A percentile compares a stretch with the other conserved stretches of the same genome.
phyloP scores from a whole-genome alignment of 2,888 invertebrate species.

The Biston stratarius region DNA sequence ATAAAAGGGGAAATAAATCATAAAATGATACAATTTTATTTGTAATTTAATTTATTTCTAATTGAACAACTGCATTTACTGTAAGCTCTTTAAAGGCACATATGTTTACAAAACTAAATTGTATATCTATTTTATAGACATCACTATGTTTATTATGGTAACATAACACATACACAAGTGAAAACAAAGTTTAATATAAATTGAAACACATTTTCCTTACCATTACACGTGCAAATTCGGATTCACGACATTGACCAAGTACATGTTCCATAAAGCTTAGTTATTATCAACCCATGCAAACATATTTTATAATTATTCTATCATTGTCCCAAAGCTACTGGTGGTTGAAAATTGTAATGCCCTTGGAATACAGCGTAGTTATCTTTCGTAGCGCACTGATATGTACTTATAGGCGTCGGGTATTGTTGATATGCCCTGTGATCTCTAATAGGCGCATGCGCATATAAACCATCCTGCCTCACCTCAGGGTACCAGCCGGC shows the following conservation, averaged over 20 bases:
- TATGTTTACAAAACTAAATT: conserved; percentile 38
- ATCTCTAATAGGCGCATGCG: conserved; percentile 66
- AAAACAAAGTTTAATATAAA: conserved; percentile 4
- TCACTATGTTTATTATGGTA: conserved; percentile 66
- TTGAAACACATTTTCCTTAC: conserved; percentile 5
- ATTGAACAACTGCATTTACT: conserved; percentile 18
- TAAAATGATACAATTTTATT: conserved; percentile 13
- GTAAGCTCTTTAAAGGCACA: conserved; percentile 42
- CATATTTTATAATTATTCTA: conserved; percentile 16
- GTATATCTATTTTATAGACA: conserved; percentile 52
- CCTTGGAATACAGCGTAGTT: conserved; percentile 82
- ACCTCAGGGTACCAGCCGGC: conserved; percentile 74
- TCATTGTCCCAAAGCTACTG: conserved; percentile 80
- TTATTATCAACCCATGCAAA: conserved; percentile 14
- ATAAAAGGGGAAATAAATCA: not conserved
- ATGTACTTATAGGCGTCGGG: conserved; percentile 66
- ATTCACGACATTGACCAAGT: not conserved
- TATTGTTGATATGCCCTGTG: conserved; percentile 78
- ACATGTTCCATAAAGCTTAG: not conserved
- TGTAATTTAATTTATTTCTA: conserved; percentile 33
- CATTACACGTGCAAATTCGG: conserved; percentile 12
- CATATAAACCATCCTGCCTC: conserved; percentile 70
- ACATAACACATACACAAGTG: conserved; percentile 53
- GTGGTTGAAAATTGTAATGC: conserved; percentile 80
- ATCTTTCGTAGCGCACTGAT: conserved; percentile 81